phyloP scores from a whole-genome alignment of 2,113 vertebrate genomes.

The Dipodomys spectabilis region DNA sequence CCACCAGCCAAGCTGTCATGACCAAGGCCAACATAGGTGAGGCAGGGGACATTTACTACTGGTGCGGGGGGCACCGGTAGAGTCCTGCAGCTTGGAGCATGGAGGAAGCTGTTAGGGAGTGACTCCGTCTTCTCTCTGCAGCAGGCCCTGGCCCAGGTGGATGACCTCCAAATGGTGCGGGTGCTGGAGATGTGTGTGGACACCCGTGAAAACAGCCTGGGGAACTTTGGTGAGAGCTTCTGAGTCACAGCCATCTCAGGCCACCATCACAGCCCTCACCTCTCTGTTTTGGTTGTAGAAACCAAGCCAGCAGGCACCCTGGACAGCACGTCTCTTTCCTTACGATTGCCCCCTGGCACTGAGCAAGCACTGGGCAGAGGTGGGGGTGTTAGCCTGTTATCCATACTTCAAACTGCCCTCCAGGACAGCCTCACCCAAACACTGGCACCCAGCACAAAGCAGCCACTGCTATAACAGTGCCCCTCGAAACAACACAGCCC shows the following conservation, averaged over 20 bases:
- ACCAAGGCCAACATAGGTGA: no score
- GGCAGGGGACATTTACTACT: rapidly evolving
- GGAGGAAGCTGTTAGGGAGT: neutral
- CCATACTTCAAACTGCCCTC: neutral
- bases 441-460: no score
- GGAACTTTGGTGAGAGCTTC: slow-evolving; percentile 93
- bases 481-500: rapidly evolving
- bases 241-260: neutral
- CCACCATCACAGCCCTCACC: no score
- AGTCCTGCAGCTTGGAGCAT: neutral
- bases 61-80: neutral
- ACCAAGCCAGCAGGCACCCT: neutral
- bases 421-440: neutral
- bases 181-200: slow-evolving; percentile 91
- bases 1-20: neutral
- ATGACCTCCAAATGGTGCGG: slow-evolving; percentile 89
- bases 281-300: neutral
- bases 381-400: neutral
- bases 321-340: neutral
- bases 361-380: neutral
- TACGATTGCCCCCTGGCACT: neutral
- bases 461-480: neutral
- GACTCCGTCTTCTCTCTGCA: slow-evolving; percentile 76
- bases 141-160: slow-evolving; percentile 88
- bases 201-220: slow-evolving; percentile 91